phyloP scores from a whole-genome alignment of 2,888 invertebrate genomes.

The Geotrupes spiniger region DNA sequence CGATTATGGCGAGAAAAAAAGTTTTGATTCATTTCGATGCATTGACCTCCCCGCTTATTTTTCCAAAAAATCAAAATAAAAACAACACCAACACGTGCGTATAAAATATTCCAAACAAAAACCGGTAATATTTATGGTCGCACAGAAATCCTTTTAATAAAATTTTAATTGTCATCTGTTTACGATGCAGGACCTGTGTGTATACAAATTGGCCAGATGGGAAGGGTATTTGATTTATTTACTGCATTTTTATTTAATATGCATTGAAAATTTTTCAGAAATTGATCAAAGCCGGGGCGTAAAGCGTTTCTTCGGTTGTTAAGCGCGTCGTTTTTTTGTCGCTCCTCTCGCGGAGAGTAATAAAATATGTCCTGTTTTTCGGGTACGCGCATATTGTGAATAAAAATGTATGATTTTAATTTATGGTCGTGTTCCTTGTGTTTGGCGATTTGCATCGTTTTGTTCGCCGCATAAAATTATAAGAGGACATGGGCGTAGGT shows the following conservation, averaged over 20 bases:
- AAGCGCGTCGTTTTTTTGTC: constrained; percentile 1
- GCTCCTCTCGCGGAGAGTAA: too few relatives aligned
- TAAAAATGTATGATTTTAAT: constrained; percentile 31
- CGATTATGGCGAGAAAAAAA: too few relatives aligned
- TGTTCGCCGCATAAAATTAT: constrained; percentile 21
- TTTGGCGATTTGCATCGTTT: constrained; percentile 32
- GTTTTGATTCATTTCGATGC: too few relatives aligned
- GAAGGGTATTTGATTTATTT: constrained; percentile 15
- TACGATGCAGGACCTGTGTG: not conserved
- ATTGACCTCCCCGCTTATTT: too few relatives aligned
- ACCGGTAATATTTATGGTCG: constrained; percentile 3
- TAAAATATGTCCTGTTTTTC: constrained; percentile 23
- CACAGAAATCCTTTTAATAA: not conserved
- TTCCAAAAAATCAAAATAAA: too few relatives aligned
- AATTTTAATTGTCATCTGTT: constrained; percentile 3
- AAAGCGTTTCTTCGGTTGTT: constrained; percentile 12
- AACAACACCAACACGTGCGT: too few relatives aligned
- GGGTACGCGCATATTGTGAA: constrained; percentile 23
- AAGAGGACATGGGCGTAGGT: not conserved
- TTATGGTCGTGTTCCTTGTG: constrained; percentile 29
- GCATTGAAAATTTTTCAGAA: constrained; percentile 18
- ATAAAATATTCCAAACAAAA: too few relatives aligned
- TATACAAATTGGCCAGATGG: not conserved
- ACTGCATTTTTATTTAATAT: constrained; percentile 17
- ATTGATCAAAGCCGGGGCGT: constrained; percentile 21